Evolutionary conservation across 1,140 invertebrate genomes (phyloP).

Genomic region (Drosophila takahashii): DNA sequence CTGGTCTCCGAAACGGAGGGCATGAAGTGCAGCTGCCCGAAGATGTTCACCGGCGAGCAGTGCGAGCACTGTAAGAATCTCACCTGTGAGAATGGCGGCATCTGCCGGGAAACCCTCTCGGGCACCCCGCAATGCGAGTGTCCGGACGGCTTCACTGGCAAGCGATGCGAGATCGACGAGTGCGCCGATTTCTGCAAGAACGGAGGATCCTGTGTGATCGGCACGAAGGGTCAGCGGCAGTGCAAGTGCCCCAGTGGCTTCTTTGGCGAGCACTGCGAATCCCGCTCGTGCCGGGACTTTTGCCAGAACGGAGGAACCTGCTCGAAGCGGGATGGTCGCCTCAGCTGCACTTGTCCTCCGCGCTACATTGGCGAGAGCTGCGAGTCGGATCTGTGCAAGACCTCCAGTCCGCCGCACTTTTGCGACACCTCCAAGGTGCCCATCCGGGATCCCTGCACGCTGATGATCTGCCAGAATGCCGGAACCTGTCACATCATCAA

Average conservation of each 20-base stretch:
- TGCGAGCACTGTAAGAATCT: conserved; percentile 83
- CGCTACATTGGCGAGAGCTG: conserved; percentile 77
- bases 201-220: conserved; percentile 86
- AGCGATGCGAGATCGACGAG: conserved; percentile 81
- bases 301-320: conserved; percentile 87
- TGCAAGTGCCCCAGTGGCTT: conserved; percentile 86
- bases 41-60: conserved; percentile 72
- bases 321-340: conserved; percentile 42
- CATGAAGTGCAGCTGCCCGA: conserved; percentile 80
- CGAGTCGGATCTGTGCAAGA: conserved; percentile 79
- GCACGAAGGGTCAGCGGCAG: conserved; percentile 80
- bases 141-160: conserved; percentile 74
- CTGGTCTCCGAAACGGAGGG: conserved; percentile 65
- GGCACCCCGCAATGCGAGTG: conserved; percentile 87
- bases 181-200: conserved; percentile 86
- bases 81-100: conserved; percentile 81
- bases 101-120: conserved; percentile 76
- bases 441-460: conserved; percentile 71
- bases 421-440: conserved; percentile 66
- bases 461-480: conserved; percentile 75
- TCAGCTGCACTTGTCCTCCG: conserved; percentile 67
- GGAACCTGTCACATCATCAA: conserved; percentile 81
- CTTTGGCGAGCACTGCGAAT: conserved; percentile 87
- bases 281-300: conserved; percentile 85
- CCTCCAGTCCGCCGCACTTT: conserved; percentile 69